Conservation (phyloP, 2,797 vertebrate species). For the Pseudochromis fuscus region DNA sequence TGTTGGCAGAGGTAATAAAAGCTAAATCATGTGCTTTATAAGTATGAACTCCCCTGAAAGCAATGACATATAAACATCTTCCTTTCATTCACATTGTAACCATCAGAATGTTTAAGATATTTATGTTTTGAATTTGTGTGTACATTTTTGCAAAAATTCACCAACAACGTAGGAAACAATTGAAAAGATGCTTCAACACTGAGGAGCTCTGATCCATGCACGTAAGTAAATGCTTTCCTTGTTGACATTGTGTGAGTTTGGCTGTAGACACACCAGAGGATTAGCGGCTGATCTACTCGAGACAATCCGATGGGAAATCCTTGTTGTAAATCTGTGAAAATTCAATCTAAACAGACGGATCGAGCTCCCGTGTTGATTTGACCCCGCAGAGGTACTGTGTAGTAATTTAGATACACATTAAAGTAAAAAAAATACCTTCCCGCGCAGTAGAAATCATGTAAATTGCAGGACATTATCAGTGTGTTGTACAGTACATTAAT, state of each 20-base stretch:
- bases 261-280: constrained; percentile 8
- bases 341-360: not conserved
- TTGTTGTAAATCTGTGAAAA: not conserved
- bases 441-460: not conserved
- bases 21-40: too few relatives aligned
- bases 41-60: too few relatives aligned
- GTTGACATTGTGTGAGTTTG: not conserved
- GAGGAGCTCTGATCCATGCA: not conserved
- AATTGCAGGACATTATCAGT: not conserved
- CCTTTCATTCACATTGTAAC: too few relatives aligned
- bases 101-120: too few relatives aligned
- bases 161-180: too few relatives aligned
- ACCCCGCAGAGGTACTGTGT: not conserved
- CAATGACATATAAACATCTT: too few relatives aligned
- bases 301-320: constrained; percentile 10
- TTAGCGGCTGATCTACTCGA: constrained; percentile 23
- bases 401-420: not conserved
- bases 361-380: constrained; percentile 1
- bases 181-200: not conserved
- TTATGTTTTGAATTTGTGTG: too few relatives aligned
- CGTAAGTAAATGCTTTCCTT: not conserved
- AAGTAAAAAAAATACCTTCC: not conserved
- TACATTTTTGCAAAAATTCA: too few relatives aligned
- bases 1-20: too few relatives aligned
- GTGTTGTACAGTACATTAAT: not conserved